phyloP scores from a whole-genome alignment of 2,888 invertebrate species.

The Himalopsyche anomala region DNA sequence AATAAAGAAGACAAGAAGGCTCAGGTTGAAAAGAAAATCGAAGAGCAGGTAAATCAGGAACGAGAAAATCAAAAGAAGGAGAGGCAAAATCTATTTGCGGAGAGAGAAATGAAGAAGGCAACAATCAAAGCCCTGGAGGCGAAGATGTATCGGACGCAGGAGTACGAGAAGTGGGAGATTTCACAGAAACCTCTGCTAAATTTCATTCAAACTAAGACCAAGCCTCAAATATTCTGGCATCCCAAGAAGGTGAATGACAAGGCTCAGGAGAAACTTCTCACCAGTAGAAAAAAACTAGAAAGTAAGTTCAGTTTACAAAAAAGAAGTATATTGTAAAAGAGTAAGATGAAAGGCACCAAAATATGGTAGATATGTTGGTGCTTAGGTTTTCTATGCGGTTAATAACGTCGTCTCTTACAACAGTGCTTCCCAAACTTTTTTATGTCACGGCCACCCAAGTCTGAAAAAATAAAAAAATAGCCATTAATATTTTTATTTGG shows the following conservation, averaged over 20 bases:
- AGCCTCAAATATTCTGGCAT: constrained; percentile 91
- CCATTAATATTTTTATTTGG: too few relatives aligned
- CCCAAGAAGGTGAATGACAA: constrained; percentile 87
- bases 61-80: constrained; percentile 90
- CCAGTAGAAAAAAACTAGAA: constrained; percentile 80
- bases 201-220: constrained; percentile 91
- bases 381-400: too few relatives aligned
- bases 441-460: too few relatives aligned
- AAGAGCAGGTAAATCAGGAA: constrained; percentile 92
- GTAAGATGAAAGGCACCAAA: too few relatives aligned
- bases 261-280: constrained; percentile 81
- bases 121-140: constrained; percentile 92
- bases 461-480: too few relatives aligned
- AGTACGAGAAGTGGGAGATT: constrained; percentile 92
- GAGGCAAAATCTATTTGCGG: constrained; percentile 89
- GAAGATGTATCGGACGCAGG: constrained; percentile 91
- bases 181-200: constrained; percentile 86
- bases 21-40: constrained; percentile 92
- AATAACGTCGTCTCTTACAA: too few relatives aligned
- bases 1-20: constrained; percentile 90
- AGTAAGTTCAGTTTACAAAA: constrained; percentile 73
- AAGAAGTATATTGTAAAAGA: too few relatives aligned
- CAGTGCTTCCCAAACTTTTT: too few relatives aligned
- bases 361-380: too few relatives aligned
- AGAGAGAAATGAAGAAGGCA: constrained; percentile 90